A percentile compares a stretch with the other conserved stretches of the same genome.
These are phyloP conservation scores for Jaculus jaculus DNA, from an alignment of 2,113 vertebrate species.

Conservation along the genomic window DNA sequence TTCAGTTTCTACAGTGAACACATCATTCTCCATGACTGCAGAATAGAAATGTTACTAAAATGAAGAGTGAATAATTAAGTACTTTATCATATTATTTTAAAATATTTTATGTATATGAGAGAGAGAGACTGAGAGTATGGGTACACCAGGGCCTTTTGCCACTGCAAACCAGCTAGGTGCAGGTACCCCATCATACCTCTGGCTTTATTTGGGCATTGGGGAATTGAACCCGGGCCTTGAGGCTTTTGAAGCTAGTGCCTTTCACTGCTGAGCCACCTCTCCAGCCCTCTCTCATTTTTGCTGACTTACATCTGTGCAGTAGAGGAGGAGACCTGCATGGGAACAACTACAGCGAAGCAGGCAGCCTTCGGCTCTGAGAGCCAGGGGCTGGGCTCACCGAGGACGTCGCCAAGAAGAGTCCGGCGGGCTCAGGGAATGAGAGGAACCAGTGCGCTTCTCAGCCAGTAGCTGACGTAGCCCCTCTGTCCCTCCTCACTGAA, in stretches of 20 bases:
- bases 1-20: not conserved
- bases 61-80: not conserved
- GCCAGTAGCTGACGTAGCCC: not conserved
- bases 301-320: not conserved
- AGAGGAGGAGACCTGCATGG: not conserved
- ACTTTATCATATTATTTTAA: not conserved
- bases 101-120: too few species aligned
- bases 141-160: too few species aligned
- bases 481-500: not conserved
- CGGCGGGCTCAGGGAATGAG: not conserved
- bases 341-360: not conserved
- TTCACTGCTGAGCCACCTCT: too few species aligned
- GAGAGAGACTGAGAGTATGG: too few species aligned
- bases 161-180: too few species aligned
- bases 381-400: not conserved
- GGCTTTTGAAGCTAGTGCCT: too few species aligned
- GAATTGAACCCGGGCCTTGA: too few species aligned
- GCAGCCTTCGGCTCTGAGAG: not conserved
- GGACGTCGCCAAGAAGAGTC: not conserved
- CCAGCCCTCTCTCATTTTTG: not conserved
- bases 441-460: too few species aligned
- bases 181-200: too few species aligned
- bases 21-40: not conserved
- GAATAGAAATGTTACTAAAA: constrained; percentile 17
- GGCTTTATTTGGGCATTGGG: too few species aligned